Evolutionary conservation across 1,140 invertebrate genomes (phyloP), one percentile per base, ranked within the genome.

Genomic region (Bombus affinis): DNA sequence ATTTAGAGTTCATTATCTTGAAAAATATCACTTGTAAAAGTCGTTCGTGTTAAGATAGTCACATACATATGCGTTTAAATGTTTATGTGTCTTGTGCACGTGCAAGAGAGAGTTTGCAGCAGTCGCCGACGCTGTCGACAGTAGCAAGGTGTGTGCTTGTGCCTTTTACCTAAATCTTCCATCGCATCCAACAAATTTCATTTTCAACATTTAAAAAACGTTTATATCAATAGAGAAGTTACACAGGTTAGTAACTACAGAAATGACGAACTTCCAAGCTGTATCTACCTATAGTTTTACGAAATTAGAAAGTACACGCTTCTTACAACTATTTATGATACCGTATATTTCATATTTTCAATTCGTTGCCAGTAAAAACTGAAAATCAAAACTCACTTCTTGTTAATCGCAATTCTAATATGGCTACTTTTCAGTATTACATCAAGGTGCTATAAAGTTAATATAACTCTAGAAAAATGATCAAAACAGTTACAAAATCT

Each of bases 61-160:
- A 18, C 32, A 25, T n/a, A 57, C 35, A 57, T 3, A 9, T 22
- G 25, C 22, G 0, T 70, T 37, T 44, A 18, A 25, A 35, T 68
- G 81, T 70, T 5, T 71, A 18, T 5, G 47, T 10, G 13, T 35
- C 25, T 57, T 47, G 37, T 62, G 68, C 83, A 85, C 83, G 77
- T 80, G 76, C 83, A 85, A 35, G 83, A 85, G 83, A 85, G 83
- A 85, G 83, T 85, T 83, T 53, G 66, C 68, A 71, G 53, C 83
- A 84, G 83, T 84, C 68, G 68, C 42, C 76, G 66, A 79, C 18
- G 66, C 39, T 47, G 39, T 71, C 83, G 66, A 71, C 25, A 15
- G 32, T 62, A 62, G 68, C 57, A 80, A 85, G 42, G 68, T 72
- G 68, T 35, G 35, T 80, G 76, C 47, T 83, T 18, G 42, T 53